Evolutionary conservation across 2,888 invertebrate species (phyloP), one percentile per base, ranked within the genome.

Genomic region (Clitarchus hookeri): DNA sequence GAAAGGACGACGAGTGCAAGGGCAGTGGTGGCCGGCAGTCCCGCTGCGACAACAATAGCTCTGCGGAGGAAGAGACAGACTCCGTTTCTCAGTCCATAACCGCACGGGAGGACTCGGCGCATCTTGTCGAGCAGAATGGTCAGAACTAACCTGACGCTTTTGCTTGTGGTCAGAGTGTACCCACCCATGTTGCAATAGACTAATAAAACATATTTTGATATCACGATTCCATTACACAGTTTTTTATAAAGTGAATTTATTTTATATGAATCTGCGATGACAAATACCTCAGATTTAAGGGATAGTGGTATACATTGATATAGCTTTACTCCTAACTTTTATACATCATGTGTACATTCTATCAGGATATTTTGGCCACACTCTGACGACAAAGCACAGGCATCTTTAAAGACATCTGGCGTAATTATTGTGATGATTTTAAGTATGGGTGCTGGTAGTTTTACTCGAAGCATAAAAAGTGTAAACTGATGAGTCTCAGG

Each of bases 121-220:
- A 87, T 36, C 84, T 88, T n/a, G 83, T 88, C 77, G 88, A 88
- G 84, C 88, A 88, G 84, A 88, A 88, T 83, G 88, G 88, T 25
- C 88, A 88, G 86, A 88, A 88, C 87, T 88, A 88, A 87, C 86
- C 83, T 16, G 44, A 23, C 82, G 82, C 82, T 65, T 4, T 26
- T 36, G 27, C 44, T 82, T 65, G 65, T 83, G 36, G 86, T 44
- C 82, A 82, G 86, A 86, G 77, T 25, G 16, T 36, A 16, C 9
- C 53, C 36, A 23, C 53, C 48, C 83, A 85, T 83, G 26, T 36
- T 78, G 48, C n/a, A 84, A 48, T 48, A 84, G 48, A 84, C 84
- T 84, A n/a, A 25, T 84, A 84, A 48, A 84, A 84, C 26, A 65
- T 65, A 65, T 65, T 65, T 65, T 65, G 65, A 84, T 48, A 84